Base-by-base conservation (phyloP, 1,140 invertebrate species). In the Augochlora pura region DNA sequence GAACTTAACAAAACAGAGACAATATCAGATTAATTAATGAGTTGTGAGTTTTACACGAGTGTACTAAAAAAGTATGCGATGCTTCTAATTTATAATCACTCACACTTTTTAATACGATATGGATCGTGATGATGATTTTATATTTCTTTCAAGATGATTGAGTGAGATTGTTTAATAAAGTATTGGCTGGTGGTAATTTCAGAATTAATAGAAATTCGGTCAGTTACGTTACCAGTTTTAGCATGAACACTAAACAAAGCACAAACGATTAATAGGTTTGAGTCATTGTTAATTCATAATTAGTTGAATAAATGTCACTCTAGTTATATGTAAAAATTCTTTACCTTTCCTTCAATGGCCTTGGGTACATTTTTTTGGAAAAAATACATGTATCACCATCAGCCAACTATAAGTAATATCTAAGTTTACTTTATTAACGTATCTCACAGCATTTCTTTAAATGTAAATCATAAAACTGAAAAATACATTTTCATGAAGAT, bases 121-220 rank as follows among this genome's bases (percentile, higher is more conserved):
- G 25, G n/a, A 77, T 63, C 27, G 32, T 38, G 25, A 62, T 49
- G 42, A 2, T 23, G 21, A 25, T 27, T n/a, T 16, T 18, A n/a
- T 9, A 21, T 59, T 62, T 42, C 18, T 8, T 46, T 38, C 68
- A 77, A 67, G 69, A 81, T 69, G 59, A 81, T 46, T 67, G 32
- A 54, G 79, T 85, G 84, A 85, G 82, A 85, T 67, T 81, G 42
- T 78, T 91, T 90, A 88, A 91, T 88, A 92, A 91, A 91, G 85
- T 90, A 88, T 81, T 89, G 90, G 89, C 90, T 92, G 89, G 88
- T 91, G 90, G 86, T 90, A 91, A 90, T 88, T 63, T 86, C 76
- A 80, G 76, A 77, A 84, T 85, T 81, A 85, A 84, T 75, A 65
- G 23, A 65, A 57, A 69, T 5, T 74, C 65, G 74, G 65, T 86